phyloP scores from a whole-genome alignment of 2,888 invertebrate genomes.

The Campaea margaritaria region DNA sequence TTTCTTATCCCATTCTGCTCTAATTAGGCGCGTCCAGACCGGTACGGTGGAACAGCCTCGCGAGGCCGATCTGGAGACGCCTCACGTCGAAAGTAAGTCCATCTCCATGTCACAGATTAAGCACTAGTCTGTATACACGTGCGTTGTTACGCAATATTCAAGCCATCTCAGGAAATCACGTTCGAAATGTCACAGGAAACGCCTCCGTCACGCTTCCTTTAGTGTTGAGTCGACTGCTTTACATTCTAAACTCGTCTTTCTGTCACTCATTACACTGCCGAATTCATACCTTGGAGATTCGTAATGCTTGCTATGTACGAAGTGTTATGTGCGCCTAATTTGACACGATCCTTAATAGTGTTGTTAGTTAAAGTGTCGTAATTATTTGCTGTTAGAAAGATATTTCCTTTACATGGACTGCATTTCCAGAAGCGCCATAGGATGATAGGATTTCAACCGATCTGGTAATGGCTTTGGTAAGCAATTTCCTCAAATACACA shows the following conservation, averaged over 20 bases:
- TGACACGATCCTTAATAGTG: too few species aligned
- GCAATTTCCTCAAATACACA: too few species aligned
- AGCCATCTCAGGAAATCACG: conserved; percentile 68
- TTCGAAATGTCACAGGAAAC: conserved; percentile 72
- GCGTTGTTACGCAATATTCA: conserved; percentile 41
- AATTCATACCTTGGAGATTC: conserved; percentile 30
- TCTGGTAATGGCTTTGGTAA: too few species aligned
- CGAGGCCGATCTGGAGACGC: not conserved
- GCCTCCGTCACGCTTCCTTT: conserved; percentile 56
- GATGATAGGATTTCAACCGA: too few species aligned
- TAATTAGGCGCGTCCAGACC: too few species aligned
- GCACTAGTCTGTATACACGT: conserved; percentile 10
- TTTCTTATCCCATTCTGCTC: too few species aligned
- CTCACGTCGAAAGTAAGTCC: conserved; percentile 17
- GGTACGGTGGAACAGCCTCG: too few species aligned
- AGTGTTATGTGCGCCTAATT: too few species aligned
- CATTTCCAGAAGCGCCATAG: too few species aligned
- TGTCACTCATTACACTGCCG: conserved; percentile 47
- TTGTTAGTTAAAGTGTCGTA: too few species aligned
- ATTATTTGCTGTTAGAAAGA: too few species aligned
- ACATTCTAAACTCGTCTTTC: conserved; percentile 64
- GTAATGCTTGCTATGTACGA: conserved; percentile 1
- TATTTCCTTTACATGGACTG: too few species aligned
- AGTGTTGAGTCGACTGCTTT: conserved; percentile 58
- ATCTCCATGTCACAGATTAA: conserved; percentile 17